These are phyloP conservation scores for Agrypnia vestita DNA, from an alignment of 1,140 invertebrate genomes.

Conservation along the genomic window DNA sequence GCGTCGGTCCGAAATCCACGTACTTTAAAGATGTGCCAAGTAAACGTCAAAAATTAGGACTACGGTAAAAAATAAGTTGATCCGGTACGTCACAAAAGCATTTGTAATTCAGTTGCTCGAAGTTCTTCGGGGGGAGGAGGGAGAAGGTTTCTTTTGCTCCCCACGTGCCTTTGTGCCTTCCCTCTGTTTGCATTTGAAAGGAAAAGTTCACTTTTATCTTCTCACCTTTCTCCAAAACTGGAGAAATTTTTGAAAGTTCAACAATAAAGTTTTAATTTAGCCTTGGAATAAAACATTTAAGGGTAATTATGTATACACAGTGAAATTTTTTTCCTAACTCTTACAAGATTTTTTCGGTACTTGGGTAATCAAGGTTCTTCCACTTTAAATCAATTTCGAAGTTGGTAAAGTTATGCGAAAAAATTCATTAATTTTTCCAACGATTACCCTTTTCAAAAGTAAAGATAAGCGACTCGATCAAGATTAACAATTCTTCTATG, in stretches of 20 bases:
- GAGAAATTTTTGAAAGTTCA: slow-evolving; percentile 15
- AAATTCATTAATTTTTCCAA: too few relatives aligned
- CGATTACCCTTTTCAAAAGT: too few relatives aligned
- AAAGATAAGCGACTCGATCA: too few relatives aligned
- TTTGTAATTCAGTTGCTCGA: slow-evolving; percentile 24
- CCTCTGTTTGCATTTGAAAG: slow-evolving; percentile 38
- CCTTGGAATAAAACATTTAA: slow-evolving; percentile 24
- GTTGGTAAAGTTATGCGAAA: too few relatives aligned
- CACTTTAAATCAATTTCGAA: too few relatives aligned
- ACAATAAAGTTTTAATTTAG: slow-evolving; percentile 25
- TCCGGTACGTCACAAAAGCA: neutral
- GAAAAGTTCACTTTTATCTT: slow-evolving; percentile 42
- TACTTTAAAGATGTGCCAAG: too few relatives aligned
- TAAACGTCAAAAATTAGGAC: too few relatives aligned
- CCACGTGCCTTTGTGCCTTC: slow-evolving; percentile 24
- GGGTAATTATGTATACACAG: slow-evolving; percentile 34
- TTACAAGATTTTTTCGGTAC: too few relatives aligned
- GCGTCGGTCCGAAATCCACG: too few relatives aligned
- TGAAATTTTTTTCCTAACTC: slow-evolving; percentile 12
- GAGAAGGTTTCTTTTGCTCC: slow-evolving; percentile 10
- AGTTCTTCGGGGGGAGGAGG: neutral
- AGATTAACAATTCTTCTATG: too few relatives aligned
- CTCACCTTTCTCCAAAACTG: slow-evolving; percentile 2
- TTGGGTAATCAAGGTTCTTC: too few relatives aligned
- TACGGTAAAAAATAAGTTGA: too few relatives aligned